A percentile compares a stretch with the other conserved stretches of the same genome.
Evolutionary conservation across 2,797 vertebrate genomes (phyloP).

Genomic region (Lepilemur ruficaudatus): DNA sequence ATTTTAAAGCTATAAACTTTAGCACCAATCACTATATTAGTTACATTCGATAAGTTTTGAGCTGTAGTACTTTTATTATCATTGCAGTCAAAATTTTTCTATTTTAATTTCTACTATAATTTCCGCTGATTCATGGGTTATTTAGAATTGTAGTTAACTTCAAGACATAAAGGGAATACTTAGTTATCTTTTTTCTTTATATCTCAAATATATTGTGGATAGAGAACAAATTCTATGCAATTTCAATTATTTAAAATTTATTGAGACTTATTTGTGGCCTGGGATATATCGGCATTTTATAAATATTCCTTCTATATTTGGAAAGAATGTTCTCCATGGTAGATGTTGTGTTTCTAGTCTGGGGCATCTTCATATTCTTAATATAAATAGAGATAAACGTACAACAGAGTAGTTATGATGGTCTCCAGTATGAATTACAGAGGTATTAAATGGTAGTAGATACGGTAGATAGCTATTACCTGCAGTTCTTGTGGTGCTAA

Average conservation of each 20-base stretch:
- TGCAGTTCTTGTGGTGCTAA: background rate
- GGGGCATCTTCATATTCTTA: background rate
- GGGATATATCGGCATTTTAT: background rate
- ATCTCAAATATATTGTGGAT: slow-evolving; percentile 13
- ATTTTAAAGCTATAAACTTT: slow-evolving; percentile 15
- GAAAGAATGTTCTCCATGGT: background rate
- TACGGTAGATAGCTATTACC: background rate
- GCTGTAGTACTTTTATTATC: background rate
- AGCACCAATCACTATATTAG: background rate
- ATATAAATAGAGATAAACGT: background rate
- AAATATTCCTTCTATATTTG: background rate
- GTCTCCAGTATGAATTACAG: background rate
- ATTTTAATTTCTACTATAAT: slow-evolving; percentile 12
- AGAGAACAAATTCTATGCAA: background rate
- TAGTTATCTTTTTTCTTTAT: slow-evolving; percentile 4
- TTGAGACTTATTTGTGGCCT: slow-evolving; percentile 11
- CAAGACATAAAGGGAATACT: background rate
- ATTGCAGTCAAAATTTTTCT: background rate
- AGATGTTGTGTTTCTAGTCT: background rate
- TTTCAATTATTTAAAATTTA: background rate
- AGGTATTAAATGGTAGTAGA: background rate
- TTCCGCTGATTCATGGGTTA: background rate
- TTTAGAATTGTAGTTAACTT: slow-evolving; percentile 37
- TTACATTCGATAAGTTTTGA: background rate
- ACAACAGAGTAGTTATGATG: background rate